These are phyloP conservation scores for Exocentrus adspersus DNA, from an alignment of 2,888 invertebrate species.

Conservation along the genomic window DNA sequence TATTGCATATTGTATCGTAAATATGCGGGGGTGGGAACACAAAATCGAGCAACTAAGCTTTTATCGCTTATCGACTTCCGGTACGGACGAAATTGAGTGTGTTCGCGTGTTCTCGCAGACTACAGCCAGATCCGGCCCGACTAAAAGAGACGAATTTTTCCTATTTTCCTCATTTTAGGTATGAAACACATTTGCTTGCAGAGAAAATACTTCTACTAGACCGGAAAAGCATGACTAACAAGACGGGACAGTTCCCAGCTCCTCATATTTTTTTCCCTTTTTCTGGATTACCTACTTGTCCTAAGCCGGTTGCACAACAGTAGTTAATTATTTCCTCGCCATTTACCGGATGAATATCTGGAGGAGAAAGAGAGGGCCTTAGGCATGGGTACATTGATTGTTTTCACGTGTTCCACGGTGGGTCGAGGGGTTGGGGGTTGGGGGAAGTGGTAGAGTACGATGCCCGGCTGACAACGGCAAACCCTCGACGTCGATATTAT, in stretches of 20 bases:
- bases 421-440: too few species aligned
- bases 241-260: neutral
- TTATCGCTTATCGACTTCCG: conserved; percentile 40
- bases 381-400: neutral
- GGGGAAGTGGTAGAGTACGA: too few species aligned
- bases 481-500: neutral
- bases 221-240: neutral
- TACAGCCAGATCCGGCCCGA: too few species aligned
- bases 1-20: too few species aligned
- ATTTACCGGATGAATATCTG: neutral
- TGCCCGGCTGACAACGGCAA: neutral
- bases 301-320: neutral
- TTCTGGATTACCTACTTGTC: neutral
- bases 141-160: too few species aligned
- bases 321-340: neutral
- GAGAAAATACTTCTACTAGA: neutral
- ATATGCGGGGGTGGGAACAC: conserved; percentile 27
- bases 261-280: too few species aligned
- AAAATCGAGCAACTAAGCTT: conserved; percentile 29
- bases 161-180: too few species aligned
- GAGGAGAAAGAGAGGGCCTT: neutral
- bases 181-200: too few species aligned
- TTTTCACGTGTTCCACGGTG: conserved; percentile 2
- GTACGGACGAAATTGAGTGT: conserved; percentile 21
- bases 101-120: too few species aligned